Base-by-base conservation (phyloP, 23 tunicate species). In the Styela plicata region DNA sequence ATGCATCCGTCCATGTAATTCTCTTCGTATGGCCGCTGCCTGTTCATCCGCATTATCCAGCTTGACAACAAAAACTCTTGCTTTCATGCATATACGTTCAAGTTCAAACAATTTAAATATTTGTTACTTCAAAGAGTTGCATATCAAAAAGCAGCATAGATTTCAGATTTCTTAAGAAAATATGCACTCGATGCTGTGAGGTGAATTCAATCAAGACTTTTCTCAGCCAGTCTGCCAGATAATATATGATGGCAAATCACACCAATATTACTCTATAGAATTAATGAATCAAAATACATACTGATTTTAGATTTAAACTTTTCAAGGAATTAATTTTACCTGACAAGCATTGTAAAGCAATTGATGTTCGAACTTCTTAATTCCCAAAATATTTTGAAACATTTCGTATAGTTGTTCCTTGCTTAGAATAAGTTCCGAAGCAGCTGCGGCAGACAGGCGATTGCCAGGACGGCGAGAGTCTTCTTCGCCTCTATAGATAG, bases 381-480 rank as follows among this genome's bases (percentile, higher is more conserved):
- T 86, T 22, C 87, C 89, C 26, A 95, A 84, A 76, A 95, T 95
- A 32, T 88, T 89, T 63, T 95, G 99, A 68, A 91, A 95, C 99
- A 95, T 95, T 30, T 95, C 99, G 79, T 95, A 95, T 69, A 95
- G 33, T 74, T 95, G 99, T 82, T 95, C 99, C 80, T 95, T 95
- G 86, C 96, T 90, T 52, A 95, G 80, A 3, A 95, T 95, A 25
- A 95, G 74, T 69, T 95, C 99, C 21, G 99, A 95, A 10, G 95
- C 87, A 31, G 93, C 99, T 1, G 96, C 79, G 7, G 91, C 74
- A 19, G 96, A 81, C 26, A 84, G 89, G 17, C 97, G 87, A 63
- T 84, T 90, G 25, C 89, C 88, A 20, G 90, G 85, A 13, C 95
- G 82, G 17, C 92, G 74, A 1, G 86, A 34, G 27, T 95, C 99